A percentile compares a stretch with the other conserved stretches of the same genome.
phyloP scores from a whole-genome alignment of 2,113 vertebrate species.

The Ibidorhyncha struthersii region DNA sequence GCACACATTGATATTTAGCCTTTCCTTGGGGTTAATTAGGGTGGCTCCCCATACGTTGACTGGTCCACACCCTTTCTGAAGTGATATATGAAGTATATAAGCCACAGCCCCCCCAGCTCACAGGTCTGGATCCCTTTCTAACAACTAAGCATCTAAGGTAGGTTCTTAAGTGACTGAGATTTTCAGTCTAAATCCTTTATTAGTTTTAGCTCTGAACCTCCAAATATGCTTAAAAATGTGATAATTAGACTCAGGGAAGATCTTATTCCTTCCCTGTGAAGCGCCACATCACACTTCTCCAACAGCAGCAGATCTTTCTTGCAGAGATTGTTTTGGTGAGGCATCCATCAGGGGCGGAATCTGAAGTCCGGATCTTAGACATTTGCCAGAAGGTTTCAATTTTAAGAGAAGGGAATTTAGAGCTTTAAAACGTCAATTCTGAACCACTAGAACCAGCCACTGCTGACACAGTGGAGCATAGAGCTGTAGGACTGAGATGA shows the following conservation, averaged over 20 bases:
- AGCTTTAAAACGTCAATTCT: not conserved
- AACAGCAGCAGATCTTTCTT: not conserved
- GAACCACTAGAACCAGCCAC: not conserved
- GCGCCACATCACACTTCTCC: not conserved
- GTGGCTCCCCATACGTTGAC: accelerated
- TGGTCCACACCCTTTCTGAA: not conserved
- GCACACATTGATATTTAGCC: not conserved
- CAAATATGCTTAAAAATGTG: not conserved
- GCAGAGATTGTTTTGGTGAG: not conserved
- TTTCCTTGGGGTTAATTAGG: not conserved
- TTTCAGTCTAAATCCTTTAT: not conserved
- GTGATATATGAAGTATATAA: not conserved
- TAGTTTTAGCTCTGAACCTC: not conserved
- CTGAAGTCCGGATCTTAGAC: not conserved
- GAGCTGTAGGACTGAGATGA: not conserved
- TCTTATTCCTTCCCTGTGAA: not conserved
- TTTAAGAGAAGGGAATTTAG: not conserved
- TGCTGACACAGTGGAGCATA: not conserved
- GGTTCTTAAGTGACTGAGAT: not conserved
- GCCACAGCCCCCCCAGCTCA: not conserved
- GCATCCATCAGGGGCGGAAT: not conserved
- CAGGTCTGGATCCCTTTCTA: not conserved
- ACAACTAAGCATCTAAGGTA: not conserved
- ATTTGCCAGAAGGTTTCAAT: not conserved
- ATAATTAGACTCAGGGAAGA: not conserved